Evolutionary conservation across 2,113 vertebrate genomes (phyloP).

Genomic region (Sminthopsis crassicaudata): DNA sequence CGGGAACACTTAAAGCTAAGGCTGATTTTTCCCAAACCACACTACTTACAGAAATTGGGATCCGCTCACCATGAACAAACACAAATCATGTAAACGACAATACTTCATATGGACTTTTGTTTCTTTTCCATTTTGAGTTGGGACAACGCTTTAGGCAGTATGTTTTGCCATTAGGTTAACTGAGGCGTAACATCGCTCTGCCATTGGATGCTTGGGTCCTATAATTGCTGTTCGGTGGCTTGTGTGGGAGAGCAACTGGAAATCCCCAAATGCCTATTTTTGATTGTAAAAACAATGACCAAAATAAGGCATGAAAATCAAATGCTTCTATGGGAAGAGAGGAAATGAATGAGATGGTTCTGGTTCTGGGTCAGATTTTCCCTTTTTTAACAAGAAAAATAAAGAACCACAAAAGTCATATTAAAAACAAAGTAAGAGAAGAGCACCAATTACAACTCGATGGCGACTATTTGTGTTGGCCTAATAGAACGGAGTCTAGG

Average conservation of each 20-base stretch:
- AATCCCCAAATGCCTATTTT: constrained; percentile 15
- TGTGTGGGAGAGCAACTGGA: not conserved
- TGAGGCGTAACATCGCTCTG: not conserved
- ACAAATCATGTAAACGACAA: not conserved
- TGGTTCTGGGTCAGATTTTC: constrained; percentile 1
- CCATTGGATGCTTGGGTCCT: not conserved
- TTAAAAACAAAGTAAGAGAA: not conserved
- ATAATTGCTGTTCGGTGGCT: not conserved
- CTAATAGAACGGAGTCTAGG: not conserved
- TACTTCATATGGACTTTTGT: not conserved
- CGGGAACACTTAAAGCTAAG: not conserved
- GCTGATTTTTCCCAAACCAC: not conserved
- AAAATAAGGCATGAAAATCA: constrained; percentile 41
- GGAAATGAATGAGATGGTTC: not conserved
- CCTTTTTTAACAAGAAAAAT: constrained; percentile 41
- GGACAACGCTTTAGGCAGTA: not conserved
- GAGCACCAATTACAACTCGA: not conserved
- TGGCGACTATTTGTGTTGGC: not conserved
- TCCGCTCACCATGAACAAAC: not conserved
- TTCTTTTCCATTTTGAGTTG: constrained; percentile 16
- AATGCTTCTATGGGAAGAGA: not conserved
- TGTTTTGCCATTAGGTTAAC: constrained; percentile 6
- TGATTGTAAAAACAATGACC: constrained; percentile 20
- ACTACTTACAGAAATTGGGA: constrained; percentile 6
- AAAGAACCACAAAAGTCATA: not conserved